Evolutionary conservation across 2,113 vertebrate species (phyloP).

Genomic region (Synodontis membranacea): DNA sequence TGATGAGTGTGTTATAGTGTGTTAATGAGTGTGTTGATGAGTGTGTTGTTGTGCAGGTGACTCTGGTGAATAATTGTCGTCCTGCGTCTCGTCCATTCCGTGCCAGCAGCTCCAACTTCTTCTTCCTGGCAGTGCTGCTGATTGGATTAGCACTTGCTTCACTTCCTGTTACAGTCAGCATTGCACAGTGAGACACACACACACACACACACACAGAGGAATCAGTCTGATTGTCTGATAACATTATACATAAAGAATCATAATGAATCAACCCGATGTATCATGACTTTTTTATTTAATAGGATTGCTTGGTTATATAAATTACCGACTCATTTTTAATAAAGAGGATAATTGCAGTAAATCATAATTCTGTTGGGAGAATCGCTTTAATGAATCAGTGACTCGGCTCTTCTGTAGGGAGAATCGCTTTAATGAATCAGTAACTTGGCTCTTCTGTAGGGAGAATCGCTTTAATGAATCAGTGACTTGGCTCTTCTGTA

Average conservation of each 20-base stretch:
- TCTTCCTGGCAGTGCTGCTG: slow-evolving; percentile 87
- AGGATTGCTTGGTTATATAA: no score
- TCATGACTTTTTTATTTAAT: not conserved
- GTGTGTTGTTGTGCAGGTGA: slow-evolving; percentile 63
- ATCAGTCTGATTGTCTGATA: not conserved
- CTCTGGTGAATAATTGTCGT: slow-evolving; percentile 82
- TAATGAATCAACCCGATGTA: not conserved
- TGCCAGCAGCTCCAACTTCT: slow-evolving; percentile 91
- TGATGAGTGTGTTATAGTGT: not conserved
- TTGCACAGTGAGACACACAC: slow-evolving; percentile 79
- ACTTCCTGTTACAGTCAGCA: slow-evolving; percentile 81
- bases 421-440: not conserved
- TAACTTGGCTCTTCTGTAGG: no score
- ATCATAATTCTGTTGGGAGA: not conserved
- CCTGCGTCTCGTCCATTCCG: slow-evolving; percentile 83
- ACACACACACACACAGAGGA: not conserved
- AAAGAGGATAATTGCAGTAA: not conserved
- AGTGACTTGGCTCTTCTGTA: no score
- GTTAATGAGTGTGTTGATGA: not conserved
- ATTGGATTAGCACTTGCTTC: slow-evolving; percentile 85
- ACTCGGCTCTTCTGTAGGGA: not conserved
- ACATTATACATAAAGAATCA: not conserved
- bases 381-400: not conserved
- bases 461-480: no score
- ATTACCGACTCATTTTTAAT: not conserved